Conservation (phyloP, 2,113 vertebrate genomes). For the Chloroceryle aenea region DNA sequence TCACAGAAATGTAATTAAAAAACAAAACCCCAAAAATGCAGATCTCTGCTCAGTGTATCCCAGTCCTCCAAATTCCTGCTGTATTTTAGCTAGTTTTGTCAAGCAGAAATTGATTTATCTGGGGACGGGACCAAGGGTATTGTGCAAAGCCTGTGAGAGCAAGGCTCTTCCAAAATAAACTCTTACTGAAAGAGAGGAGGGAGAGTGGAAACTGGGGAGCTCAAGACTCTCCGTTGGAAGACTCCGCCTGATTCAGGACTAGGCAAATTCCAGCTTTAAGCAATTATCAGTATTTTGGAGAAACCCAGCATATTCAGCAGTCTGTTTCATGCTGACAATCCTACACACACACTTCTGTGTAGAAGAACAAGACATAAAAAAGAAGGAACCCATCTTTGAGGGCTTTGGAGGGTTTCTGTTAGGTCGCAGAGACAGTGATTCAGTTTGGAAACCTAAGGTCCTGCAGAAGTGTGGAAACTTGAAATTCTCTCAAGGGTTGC, state of each 20-base stretch:
- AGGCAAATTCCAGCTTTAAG: neutral
- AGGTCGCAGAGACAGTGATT: neutral
- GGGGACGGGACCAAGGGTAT: neutral
- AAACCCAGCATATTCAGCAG: neutral
- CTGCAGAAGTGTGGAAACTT: neutral
- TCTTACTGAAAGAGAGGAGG: neutral
- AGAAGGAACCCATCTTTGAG: neutral
- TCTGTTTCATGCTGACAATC: neutral
- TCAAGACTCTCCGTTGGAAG: neutral
- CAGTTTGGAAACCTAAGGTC: neutral
- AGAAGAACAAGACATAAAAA: neutral
- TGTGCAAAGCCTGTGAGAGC: neutral
- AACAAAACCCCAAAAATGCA: accelerated
- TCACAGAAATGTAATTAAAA: neutral
- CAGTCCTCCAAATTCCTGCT: neutral
- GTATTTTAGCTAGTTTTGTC: neutral
- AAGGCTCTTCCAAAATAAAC: neutral
- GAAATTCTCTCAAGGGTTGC: neutral
- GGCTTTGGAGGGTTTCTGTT: neutral
- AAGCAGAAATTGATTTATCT: neutral
- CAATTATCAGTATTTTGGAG: neutral
- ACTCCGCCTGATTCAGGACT: neutral
- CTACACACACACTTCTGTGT: neutral
- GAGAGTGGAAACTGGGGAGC: neutral
- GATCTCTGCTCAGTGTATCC: neutral